Base-by-base conservation (phyloP, 2,113 vertebrate species). In the Sialia sialis region DNA sequence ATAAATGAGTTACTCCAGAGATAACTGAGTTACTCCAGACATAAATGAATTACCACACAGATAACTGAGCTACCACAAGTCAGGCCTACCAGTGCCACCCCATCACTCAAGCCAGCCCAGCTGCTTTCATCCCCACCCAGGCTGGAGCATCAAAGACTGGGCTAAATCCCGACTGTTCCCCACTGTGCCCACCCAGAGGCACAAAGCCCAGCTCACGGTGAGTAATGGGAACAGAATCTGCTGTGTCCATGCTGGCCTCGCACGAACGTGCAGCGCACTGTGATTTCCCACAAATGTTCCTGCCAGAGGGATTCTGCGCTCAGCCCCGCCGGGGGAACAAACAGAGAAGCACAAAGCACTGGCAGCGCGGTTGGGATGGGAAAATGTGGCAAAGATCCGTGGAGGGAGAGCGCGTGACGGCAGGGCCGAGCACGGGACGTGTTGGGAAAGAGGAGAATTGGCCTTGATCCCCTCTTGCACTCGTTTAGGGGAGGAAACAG, bases 221-320 rank as follows among this genome's bases (percentile, higher is more conserved):
- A 97, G 91, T 76, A 89, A 96, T 41, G 1, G 30, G 63, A 91
- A 79, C 69, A n/a, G 74, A 64, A 89, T 90, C 46, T 15, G 36
- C 73, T 49, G 58, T 6, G 36, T 83, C 82, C 43, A 15, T 17
- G 20, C 85, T 69, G 25, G 59, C 69, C 22, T 41, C 27, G 76
- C 52, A 21, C 94, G 48, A 89, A 16, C 8, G 66, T 8, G 84
- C 80, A 16, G 60, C 36, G 80, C 82, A 93, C 55, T 43, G 89
- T 2, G 66, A 88, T 87, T 93, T 94, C 95, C 91, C 95, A 90
- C 93, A 94, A 92, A 27, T 77, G 93, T 94, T 95, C 94, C 46
- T 94, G 96, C 96, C 94, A 95, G 83, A 3, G 62, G 59, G 23
- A 8, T 10, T 72, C 54, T 67, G 56, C 30, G 74, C 89, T 97